A percentile compares a stretch with the other conserved stretches of the same genome.
Evolutionary conservation across 2,797 vertebrate species (phyloP).

Genomic region (Ciconia nigra): DNA sequence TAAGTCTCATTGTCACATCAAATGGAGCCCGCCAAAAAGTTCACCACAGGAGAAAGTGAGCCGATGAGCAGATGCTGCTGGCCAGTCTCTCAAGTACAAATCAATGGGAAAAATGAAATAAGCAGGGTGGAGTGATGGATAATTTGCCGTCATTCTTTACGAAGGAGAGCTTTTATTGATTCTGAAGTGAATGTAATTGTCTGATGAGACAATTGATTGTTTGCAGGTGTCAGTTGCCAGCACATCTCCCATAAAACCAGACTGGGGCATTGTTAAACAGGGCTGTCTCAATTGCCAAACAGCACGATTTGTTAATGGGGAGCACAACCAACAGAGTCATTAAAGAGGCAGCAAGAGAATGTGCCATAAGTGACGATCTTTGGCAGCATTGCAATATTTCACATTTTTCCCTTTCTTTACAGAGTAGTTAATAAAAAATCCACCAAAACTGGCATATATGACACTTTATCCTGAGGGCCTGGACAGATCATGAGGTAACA

Average conservation of each 20-base stretch:
- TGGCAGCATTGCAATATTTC: neutral
- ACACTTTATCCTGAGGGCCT: fast-evolving
- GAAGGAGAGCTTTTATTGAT: neutral
- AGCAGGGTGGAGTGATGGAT: neutral
- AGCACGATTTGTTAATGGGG: neutral
- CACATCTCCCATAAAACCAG: neutral
- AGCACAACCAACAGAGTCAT: neutral
- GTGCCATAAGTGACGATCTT: neutral
- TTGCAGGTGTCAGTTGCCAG: neutral
- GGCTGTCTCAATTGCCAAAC: neutral
- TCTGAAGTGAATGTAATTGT: neutral
- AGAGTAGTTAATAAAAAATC: neutral
- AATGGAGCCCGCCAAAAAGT: neutral
- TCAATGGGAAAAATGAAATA: neutral
- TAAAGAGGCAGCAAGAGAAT: neutral
- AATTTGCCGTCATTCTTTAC: neutral
- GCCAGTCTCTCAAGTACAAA: neutral
- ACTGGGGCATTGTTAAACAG: neutral
- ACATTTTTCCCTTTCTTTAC: neutral
- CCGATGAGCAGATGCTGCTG: neutral
- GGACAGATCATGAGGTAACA: neutral
- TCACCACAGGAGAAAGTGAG: neutral
- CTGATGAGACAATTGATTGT: neutral
- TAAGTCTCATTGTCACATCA: neutral
- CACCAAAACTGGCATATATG: neutral